Evolutionary conservation across 2,113 vertebrate species (phyloP).

Genomic region (Toxotes chatareus): DNA sequence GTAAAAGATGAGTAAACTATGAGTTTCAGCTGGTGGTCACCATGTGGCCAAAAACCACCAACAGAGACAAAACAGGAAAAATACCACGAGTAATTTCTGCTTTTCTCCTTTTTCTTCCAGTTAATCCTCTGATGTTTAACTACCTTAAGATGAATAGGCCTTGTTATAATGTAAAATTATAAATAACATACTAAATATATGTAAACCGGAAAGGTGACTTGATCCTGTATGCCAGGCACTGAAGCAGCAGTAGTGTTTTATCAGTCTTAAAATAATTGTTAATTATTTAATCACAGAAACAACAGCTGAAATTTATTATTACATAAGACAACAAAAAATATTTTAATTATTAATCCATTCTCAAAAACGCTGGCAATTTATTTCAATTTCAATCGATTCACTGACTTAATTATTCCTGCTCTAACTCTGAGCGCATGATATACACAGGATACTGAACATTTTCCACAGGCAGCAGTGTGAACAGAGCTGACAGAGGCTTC

Average conservation of each 20-base stretch:
- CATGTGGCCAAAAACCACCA: not conserved
- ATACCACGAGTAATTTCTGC: not conserved
- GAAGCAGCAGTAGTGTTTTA: too few species aligned
- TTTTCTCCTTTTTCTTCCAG: not conserved
- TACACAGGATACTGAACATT: not conserved
- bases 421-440: not conserved
- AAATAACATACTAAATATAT: not conserved
- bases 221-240: not conserved
- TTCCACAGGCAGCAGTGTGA: not conserved
- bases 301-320: too few species aligned
- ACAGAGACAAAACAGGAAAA: not conserved
- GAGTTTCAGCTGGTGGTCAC: not conserved
- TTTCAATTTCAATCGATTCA: too few species aligned
- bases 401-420: too few species aligned
- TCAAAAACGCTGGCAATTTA: too few species aligned
- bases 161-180: not conserved
- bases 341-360: too few species aligned
- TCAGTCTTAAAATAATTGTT: too few species aligned
- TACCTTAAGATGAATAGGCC: not conserved
- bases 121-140: not conserved
- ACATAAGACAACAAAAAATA: too few species aligned
- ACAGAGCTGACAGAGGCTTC: not conserved
- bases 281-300: too few species aligned
- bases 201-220: not conserved
- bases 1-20: not conserved